Evolutionary conservation across 2,113 vertebrate genomes (phyloP), one percentile per base, ranked within the genome.

Genomic region (Amia ocellicauda): DNA sequence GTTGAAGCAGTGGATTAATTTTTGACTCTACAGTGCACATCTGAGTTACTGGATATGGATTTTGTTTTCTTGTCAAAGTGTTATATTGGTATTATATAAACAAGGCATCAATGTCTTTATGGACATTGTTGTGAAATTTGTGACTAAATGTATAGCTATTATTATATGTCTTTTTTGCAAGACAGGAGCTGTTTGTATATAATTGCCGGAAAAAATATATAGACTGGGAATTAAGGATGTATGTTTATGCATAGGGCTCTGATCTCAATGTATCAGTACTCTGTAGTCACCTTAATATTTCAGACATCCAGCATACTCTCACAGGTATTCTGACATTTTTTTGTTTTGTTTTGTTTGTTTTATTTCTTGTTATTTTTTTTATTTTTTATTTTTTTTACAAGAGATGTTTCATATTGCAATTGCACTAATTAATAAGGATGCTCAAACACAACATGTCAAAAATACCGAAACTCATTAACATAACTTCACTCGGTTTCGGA

Each of bases 51-150:
- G 84, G 78, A 42, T 87, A 88, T 84, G 85, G 88, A 85, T 86
- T 86, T 82, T 1, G 4, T 91, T 90, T 83, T 80, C 78, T 86
- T 85, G 86, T 91, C 86, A 69, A 84, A 91, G 90, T 95, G 89
- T 93, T 91, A 75, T 78, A 80, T 88, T 90, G 86, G 78, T 91
- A 82, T 89, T 86, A 79, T 80, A 88, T 91, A 89, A 86, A 86
- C 67, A 71, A 74, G 67, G 81, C 89, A 85, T 84, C 90, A 88
- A 78, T 91, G 86, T 94, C 88, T 90, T 79, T 86, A 84, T 88
- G 86, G 89, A 88, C 89, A 85, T 90, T 86, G 89, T 83, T 80
- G 79, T 88, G 79, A 82, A 88, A 85, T 73, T 83, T 85, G 86
- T 90, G 85, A 89, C 80, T 86, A 81, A 85, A 78, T 91, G 85